Evolutionary conservation across 92 coral and sea anemone genomes (phyloP), one percentile per base, ranked within the genome.

Genomic region (Micromussa lordhowensis): DNA sequence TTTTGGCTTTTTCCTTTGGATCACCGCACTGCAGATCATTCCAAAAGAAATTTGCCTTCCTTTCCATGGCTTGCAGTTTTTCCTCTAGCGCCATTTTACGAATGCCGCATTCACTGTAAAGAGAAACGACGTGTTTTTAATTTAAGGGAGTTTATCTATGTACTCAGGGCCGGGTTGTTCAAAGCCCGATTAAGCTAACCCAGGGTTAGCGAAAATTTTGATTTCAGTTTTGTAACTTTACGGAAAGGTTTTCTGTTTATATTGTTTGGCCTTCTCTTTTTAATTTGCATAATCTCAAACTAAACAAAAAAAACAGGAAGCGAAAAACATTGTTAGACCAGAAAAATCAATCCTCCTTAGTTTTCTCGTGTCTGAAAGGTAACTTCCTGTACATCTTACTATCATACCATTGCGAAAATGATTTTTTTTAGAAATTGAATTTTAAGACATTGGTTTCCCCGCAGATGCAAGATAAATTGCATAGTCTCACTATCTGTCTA

Each of bases 81-180:
- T 24, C 26, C n/a, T 78, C 64, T 30, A 29, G 64, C 38, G 17
- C 68, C 64, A 29, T 49, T 54, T 54, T 78, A 6, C 36, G 64
- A 78, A 54, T 51, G 15, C 68, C 58, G 21, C 32, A 55, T 58
- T 85, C 69, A 40, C 88, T 85, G 64, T 63, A 31, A 77, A 85
- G 34, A 61, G 21, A 85, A 80, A 21, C 18, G 21, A 2, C 17
- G 6, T 30, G 0, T 1, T 57, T 18, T 48, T 18, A 19, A 21
- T 0, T 12, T 7, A 38, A 8, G 81, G 4, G 11, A 6, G 11
- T 44, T 44, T 61, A 5, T 63, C 32, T 21, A 21, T 21, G 13
- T 77, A 26, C 35, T 10, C 26, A 2, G 26, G 32, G 26, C 1
- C n/a, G n/a, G n/a, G n/a, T n/a, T n/a, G n/a, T n/a, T n/a, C n/a